phyloP scores from a whole-genome alignment of 2,113 vertebrate genomes.

The Gallinago paraguaiae region DNA sequence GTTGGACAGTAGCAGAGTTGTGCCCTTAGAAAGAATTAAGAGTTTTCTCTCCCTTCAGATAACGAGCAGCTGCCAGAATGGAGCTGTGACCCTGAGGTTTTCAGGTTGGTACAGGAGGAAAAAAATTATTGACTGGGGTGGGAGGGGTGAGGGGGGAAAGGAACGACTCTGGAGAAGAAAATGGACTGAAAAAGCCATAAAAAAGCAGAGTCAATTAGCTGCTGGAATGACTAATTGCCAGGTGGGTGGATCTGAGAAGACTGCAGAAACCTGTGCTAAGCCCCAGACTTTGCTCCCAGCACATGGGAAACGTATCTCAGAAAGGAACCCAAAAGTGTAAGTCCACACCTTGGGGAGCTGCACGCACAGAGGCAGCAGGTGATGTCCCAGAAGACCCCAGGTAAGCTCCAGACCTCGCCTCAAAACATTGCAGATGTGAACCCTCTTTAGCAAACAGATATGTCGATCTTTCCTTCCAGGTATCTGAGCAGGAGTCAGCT shows the following conservation, averaged over 20 bases:
- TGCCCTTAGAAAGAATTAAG: not conserved
- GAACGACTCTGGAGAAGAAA: not conserved
- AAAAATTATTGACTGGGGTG: not conserved
- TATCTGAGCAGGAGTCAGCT: not conserved
- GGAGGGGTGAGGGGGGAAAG: not conserved
- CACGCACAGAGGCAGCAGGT: not conserved
- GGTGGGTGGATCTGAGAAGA: slow-evolving; percentile 50
- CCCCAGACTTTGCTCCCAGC: not conserved
- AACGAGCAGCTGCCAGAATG: not conserved
- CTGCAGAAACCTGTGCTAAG: slow-evolving; percentile 2
- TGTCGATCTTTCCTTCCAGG: not conserved
- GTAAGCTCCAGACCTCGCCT: not conserved
- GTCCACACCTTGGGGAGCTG: not conserved
- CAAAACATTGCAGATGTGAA: fast-evolving
- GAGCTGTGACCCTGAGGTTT: not conserved
- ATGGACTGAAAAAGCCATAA: not conserved
- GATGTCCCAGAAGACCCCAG: not conserved
- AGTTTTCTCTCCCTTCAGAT: not conserved
- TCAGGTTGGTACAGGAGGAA: not conserved
- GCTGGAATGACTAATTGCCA: slow-evolving; percentile 59
- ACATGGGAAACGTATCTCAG: not conserved
- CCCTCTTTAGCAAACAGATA: not conserved
- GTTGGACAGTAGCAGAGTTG: not conserved
- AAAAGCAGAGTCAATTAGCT: slow-evolving; percentile 27
- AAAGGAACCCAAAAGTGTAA: not conserved